Conservation (phyloP, 2,113 vertebrate genomes). For the Psittacula cyanocephala region DNA sequence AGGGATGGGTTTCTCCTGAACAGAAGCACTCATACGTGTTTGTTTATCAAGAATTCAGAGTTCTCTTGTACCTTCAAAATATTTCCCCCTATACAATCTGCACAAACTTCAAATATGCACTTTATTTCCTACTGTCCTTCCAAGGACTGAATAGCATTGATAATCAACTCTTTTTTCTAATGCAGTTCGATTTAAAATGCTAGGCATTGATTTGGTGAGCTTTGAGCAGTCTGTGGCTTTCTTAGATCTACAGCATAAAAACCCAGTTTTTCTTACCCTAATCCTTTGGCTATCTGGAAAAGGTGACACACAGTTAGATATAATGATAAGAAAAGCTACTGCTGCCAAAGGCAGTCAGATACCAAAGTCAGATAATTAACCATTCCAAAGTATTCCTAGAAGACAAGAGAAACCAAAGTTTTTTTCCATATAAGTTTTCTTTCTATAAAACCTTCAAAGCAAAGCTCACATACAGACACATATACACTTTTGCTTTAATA, state of each 20-base stretch:
- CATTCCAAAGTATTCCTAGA: slow-evolving; percentile 63
- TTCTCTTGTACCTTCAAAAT: not conserved
- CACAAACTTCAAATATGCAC: not conserved
- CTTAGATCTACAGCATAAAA: slow-evolving; percentile 71
- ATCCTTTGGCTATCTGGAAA: slow-evolving; percentile 70
- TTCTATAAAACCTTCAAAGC: slow-evolving; percentile 21
- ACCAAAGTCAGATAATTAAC: slow-evolving; percentile 72
- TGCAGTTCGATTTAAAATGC: slow-evolving; percentile 62
- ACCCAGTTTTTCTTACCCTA: slow-evolving; percentile 73
- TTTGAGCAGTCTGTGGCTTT: slow-evolving; percentile 63
- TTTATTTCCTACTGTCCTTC: slow-evolving; percentile 24
- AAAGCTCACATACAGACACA: not conserved
- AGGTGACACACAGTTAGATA: slow-evolving; percentile 66
- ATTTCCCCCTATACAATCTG: slow-evolving; percentile 32
- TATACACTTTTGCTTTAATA: not conserved
- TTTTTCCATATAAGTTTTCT: not conserved
- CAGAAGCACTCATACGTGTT: slow-evolving; percentile 15
- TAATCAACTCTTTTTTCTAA: slow-evolving; percentile 70
- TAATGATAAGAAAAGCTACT: slow-evolving; percentile 73
- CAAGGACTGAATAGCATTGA: slow-evolving; percentile 52
- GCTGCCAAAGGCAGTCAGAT: slow-evolving; percentile 67
- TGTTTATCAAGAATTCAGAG: slow-evolving; percentile 23
- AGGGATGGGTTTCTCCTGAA: not conserved
- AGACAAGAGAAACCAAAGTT: slow-evolving; percentile 43
- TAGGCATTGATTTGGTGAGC: slow-evolving; percentile 49